These are phyloP conservation scores for Indicator maculatus DNA, from an alignment of 2,113 vertebrate species.

Conservation along the genomic window DNA sequence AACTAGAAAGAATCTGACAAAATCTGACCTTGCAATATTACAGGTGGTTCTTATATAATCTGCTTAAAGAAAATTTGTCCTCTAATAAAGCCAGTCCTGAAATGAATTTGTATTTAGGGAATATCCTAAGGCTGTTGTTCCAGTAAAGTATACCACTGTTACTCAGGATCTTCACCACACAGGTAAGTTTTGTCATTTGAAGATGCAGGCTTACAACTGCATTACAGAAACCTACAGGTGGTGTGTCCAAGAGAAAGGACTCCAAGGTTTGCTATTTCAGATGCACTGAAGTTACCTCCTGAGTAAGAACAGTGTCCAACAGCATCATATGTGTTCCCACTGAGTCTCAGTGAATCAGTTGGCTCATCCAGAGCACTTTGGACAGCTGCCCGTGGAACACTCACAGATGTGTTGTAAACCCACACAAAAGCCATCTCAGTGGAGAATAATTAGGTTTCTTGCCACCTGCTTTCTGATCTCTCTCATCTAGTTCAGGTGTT, in stretches of 20 bases:
- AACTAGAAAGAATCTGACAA: background rate
- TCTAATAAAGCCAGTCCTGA: background rate
- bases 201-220: background rate
- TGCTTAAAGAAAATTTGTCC: background rate
- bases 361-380: background rate
- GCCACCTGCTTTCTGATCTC: constrained; percentile 19
- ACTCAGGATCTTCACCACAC: background rate
- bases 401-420: constrained; percentile 22
- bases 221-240: background rate
- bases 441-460: background rate
- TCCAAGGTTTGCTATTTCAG: background rate
- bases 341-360: background rate
- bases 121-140: background rate
- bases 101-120: background rate
- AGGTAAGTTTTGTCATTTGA: background rate
- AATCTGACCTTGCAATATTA: background rate
- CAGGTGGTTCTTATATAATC: background rate
- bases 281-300: background rate
- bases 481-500: background rate
- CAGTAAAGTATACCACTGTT: fast-evolving
- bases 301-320: background rate
- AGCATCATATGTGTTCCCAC: background rate
- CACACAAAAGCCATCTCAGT: background rate
- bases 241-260: background rate
- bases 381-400: background rate